These are phyloP conservation scores for Paraescarpia echinospica DNA, from an alignment of 1,140 invertebrate species.

Conservation along the genomic window DNA sequence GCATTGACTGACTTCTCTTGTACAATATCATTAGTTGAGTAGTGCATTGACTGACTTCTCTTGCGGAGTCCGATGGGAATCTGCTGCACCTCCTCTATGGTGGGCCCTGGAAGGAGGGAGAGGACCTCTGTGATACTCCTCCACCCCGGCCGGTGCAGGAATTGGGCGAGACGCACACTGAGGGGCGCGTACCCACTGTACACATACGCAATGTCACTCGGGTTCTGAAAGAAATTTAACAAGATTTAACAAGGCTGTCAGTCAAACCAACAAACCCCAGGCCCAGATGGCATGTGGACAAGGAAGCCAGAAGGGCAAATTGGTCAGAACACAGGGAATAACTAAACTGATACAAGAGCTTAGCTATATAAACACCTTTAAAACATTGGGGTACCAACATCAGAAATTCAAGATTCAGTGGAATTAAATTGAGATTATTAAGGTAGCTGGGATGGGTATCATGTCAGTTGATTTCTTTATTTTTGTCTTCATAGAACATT, in stretches of 20 bases:
- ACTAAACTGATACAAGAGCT: no score
- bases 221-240: conserved; percentile 58
- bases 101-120: conserved; percentile 67
- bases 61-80: conserved; percentile 57
- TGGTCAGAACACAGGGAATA: neutral
- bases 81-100: conserved; percentile 63
- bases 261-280: no score
- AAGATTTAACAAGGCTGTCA: neutral
- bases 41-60: conserved; percentile 40
- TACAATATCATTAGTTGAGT: neutral
- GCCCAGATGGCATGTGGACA: neutral
- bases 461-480: no score
- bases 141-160: conserved; percentile 77
- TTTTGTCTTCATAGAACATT: no score
- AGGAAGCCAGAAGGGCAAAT: no score
- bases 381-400: no score
- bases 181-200: conserved; percentile 89
- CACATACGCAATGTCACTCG: conserved; percentile 89
- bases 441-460: no score
- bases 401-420: no score
- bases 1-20: conserved; percentile 39
- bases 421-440: no score
- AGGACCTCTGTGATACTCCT: conserved; percentile 70
- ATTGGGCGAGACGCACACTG: conserved; percentile 83
- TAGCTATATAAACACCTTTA: no score